Conservation (phyloP, 2,888 invertebrate genomes). For the Quadriops clusia region DNA sequence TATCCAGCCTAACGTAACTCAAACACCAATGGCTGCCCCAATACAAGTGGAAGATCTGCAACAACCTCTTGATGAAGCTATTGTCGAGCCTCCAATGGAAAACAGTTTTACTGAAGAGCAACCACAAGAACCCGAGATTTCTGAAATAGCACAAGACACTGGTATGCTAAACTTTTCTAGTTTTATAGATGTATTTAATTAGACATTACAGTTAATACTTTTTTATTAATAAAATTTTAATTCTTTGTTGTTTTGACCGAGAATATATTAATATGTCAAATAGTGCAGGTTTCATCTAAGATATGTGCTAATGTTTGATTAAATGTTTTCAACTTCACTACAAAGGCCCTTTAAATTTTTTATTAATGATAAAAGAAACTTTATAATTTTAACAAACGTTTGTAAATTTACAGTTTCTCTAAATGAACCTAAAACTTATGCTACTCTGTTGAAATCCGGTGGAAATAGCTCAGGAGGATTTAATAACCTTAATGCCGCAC, state of each 20-base stretch:
- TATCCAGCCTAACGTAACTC: constrained; percentile 23
- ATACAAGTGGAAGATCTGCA: constrained; percentile 23
- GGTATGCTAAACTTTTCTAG: constrained; percentile 6
- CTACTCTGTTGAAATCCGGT: constrained; percentile 66
- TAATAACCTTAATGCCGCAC: constrained; percentile 5
- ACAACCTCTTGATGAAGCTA: constrained; percentile 21
- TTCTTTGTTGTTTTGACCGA: no score
- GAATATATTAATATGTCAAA: no score
- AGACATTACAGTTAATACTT: constrained; percentile 3
- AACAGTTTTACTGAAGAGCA: constrained; percentile 19
- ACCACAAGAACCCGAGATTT: constrained; percentile 9
- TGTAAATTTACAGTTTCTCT: constrained; percentile 24
- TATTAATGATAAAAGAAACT: no score
- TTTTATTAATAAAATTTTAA: no score
- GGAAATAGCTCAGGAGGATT: constrained; percentile 23
- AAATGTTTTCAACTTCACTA: no score
- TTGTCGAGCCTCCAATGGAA: constrained; percentile 22
- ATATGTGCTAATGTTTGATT: no score
- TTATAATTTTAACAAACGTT: no score
- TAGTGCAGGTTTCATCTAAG: no score
- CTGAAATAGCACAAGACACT: constrained; percentile 11
- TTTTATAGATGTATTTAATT: constrained; percentile 1
- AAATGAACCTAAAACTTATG: constrained; percentile 76
- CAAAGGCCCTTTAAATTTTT: no score
- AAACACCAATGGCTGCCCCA: constrained; percentile 18